Conservation (phyloP, 2,113 vertebrate species). For the Eubucco bourcierii region DNA sequence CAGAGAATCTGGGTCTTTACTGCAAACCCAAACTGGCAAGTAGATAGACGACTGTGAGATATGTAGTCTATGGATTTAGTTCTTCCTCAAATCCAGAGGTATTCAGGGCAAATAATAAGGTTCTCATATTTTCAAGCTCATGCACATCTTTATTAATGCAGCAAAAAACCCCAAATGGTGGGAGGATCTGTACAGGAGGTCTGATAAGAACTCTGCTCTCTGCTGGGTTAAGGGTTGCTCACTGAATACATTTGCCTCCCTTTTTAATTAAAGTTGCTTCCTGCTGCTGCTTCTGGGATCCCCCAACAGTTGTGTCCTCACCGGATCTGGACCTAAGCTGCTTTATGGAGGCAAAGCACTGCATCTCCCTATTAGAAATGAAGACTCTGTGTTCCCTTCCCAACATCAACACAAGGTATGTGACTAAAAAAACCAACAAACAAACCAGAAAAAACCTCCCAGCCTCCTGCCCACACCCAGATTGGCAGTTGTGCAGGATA, state of each 20-base stretch:
- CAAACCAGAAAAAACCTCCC: neutral
- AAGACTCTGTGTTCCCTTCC: neutral
- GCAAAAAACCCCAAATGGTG: neutral
- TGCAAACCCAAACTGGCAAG: neutral
- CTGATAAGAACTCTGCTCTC: neutral
- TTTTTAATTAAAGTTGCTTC: neutral
- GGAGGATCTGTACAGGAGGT: neutral
- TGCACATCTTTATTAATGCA: neutral
- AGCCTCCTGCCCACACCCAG: neutral
- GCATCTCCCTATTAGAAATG: neutral
- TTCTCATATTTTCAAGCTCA: neutral
- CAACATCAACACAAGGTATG: neutral
- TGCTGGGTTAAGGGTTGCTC: neutral
- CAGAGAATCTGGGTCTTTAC: neutral
- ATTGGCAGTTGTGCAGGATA: neutral
- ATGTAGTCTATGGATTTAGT: neutral
- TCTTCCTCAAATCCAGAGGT: neutral
- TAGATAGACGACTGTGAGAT: neutral
- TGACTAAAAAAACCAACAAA: neutral
- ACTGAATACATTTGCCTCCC: neutral
- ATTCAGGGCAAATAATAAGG: neutral
- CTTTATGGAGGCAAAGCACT: neutral
- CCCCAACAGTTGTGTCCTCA: neutral
- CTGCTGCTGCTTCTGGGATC: neutral
- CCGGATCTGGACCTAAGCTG: neutral